Conservation (phyloP, 2,888 invertebrate species). For the Drosophila prostipennis region DNA sequence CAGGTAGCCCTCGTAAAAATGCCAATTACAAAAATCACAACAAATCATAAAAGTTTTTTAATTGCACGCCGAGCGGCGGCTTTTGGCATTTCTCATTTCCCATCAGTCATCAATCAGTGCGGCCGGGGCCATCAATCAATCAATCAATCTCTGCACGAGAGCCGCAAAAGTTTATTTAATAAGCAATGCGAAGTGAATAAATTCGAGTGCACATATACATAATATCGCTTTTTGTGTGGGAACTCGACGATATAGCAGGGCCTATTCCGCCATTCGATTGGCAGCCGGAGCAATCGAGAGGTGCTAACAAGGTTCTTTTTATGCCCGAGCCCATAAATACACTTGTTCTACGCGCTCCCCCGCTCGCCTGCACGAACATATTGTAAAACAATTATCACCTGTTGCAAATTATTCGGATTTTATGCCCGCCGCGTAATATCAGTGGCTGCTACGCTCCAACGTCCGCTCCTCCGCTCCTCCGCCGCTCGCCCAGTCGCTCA, state of each 20-base stretch:
- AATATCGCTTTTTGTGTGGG: too few species aligned
- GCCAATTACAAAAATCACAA: constrained; percentile 71
- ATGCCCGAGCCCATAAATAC: constrained; percentile 41
- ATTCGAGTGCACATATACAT: constrained; percentile 11
- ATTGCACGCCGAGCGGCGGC: constrained; percentile 51
- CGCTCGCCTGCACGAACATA: constrained; percentile 48
- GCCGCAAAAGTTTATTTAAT: constrained; percentile 32
- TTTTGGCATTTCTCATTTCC: constrained; percentile 29
- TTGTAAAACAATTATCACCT: constrained; percentile 81
- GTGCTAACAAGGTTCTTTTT: constrained; percentile 30
- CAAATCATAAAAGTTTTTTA: constrained; percentile 71
- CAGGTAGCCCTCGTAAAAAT: constrained; percentile 63
- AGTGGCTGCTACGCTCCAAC: constrained; percentile 57
- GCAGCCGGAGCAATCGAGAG: constrained; percentile 15
- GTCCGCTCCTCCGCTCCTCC: constrained; percentile 7
- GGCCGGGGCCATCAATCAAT: constrained; percentile 25
- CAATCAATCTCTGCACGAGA: constrained; percentile 30
- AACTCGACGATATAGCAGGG: background rate
- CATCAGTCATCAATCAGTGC: constrained; percentile 15
- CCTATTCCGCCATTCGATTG: constrained; percentile 7
- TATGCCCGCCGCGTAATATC: constrained; percentile 73
- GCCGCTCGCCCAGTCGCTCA: constrained; percentile 52
- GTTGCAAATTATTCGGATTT: constrained; percentile 78
- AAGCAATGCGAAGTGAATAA: constrained; percentile 32
- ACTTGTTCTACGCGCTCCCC: constrained; percentile 31